A percentile compares a stretch with the other conserved stretches of the same genome.
Conservation (phyloP, 1,140 invertebrate genomes). For the Drosophila carrolli region DNA sequence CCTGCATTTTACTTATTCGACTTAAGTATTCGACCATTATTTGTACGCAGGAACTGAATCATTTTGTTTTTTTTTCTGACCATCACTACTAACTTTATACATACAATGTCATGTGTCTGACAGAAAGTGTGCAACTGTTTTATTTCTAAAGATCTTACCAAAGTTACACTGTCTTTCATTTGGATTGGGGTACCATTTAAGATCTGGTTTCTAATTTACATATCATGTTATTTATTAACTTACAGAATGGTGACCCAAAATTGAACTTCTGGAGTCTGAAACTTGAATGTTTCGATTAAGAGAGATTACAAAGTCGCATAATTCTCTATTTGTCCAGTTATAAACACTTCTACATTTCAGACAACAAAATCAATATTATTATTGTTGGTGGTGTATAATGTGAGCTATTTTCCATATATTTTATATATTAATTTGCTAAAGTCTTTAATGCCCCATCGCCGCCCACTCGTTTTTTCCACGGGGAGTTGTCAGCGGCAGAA, state of each 20-base stretch:
- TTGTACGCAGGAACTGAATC: conserved; percentile 23
- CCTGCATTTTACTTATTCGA: conserved; percentile 28
- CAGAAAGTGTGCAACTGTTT: conserved; percentile 23
- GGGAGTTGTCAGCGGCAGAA: conserved; percentile 54
- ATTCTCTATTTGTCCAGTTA: too few relatives aligned
- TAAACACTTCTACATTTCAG: too few relatives aligned
- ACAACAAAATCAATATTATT: too few relatives aligned
- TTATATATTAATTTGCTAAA: conserved; percentile 1
- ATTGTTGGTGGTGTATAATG: too few relatives aligned
- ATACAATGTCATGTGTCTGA: conserved; percentile 3
- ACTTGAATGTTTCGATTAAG: too few relatives aligned
- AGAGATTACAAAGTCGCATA: too few relatives aligned
- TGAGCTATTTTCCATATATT: background rate
- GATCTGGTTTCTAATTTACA: too few relatives aligned
- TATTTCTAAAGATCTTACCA: conserved; percentile 36
- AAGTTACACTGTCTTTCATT: conserved; percentile 1
- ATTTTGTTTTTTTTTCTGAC: conserved; percentile 13
- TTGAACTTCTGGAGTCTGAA: too few relatives aligned
- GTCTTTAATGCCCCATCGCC: background rate
- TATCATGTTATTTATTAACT: too few relatives aligned
- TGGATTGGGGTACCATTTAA: too few relatives aligned
- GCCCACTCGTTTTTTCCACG: background rate
- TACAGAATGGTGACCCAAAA: background rate
- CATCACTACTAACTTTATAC: background rate
- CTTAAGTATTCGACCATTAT: conserved; percentile 26